phyloP scores from a whole-genome alignment of 2,113 vertebrate species.

The Labrus mixtus region DNA sequence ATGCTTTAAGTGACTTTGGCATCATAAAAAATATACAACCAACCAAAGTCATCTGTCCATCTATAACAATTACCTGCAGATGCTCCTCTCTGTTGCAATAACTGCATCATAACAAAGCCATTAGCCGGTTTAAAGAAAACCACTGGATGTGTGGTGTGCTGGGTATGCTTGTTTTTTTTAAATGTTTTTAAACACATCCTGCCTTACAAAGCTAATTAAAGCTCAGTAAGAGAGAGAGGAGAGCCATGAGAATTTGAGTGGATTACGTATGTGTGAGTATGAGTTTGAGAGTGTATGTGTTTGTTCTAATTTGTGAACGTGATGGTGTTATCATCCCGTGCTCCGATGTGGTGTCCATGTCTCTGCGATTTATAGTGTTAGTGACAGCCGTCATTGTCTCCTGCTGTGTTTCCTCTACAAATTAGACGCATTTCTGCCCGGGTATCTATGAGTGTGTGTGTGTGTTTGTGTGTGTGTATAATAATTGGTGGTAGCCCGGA shows the following conservation, averaged over 20 bases:
- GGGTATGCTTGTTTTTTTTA: background rate
- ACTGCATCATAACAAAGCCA: slow-evolving; percentile 18
- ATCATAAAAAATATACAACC: slow-evolving; percentile 15
- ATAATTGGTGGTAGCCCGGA: slow-evolving; percentile 50
- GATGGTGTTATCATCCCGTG: slow-evolving; percentile 1
- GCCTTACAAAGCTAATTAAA: slow-evolving; percentile 26
- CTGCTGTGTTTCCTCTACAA: slow-evolving; percentile 40
- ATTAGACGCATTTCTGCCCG: slow-evolving; percentile 26
- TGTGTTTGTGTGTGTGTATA: slow-evolving; percentile 27
- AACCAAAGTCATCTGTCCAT: slow-evolving; percentile 6
- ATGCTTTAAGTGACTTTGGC: background rate
- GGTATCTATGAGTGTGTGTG: slow-evolving; percentile 5
- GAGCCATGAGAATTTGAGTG: slow-evolving; percentile 11
- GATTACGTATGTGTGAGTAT: slow-evolving; percentile 13
- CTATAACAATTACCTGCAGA: background rate
- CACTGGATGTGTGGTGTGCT: background rate
- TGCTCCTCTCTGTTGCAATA: slow-evolving; percentile 17
- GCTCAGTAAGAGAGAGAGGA: slow-evolving; percentile 2
- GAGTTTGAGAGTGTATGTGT: slow-evolving; percentile 15
- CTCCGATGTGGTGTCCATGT: slow-evolving; percentile 28
- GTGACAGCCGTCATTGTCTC: slow-evolving; percentile 55
- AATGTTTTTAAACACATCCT: background rate
- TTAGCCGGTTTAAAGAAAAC: slow-evolving; percentile 7
- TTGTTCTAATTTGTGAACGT: background rate
- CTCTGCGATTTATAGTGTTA: slow-evolving; percentile 56